These are phyloP conservation scores for Phoxinus dragarum DNA, from an alignment of 2,797 vertebrate species.

Conservation along the genomic window DNA sequence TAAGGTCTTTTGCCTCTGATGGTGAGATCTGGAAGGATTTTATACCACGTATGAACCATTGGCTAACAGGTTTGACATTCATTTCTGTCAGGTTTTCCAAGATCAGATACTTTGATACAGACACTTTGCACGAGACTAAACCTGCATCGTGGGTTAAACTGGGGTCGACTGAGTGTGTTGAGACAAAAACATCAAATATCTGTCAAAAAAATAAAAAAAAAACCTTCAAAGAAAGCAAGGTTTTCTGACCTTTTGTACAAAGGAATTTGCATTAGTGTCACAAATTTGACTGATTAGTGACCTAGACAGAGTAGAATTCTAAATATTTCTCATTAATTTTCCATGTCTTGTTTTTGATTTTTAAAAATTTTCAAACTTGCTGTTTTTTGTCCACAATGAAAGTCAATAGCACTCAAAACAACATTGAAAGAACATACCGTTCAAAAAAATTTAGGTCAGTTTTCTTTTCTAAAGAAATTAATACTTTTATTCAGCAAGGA, in stretches of 20 bases:
- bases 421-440: background rate
- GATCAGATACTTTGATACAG: conserved; percentile 5
- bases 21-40: conserved; percentile 21
- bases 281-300: background rate
- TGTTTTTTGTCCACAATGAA: background rate
- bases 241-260: conserved; percentile 18
- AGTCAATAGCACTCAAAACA: background rate
- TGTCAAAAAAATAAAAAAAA: background rate
- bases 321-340: background rate
- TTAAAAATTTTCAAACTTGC: background rate
- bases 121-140: background rate
- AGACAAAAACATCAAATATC: conserved; percentile 16
- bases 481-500: background rate
- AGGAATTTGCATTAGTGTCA: background rate
- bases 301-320: background rate
- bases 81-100: conserved; percentile 3
- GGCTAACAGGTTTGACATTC: background rate
- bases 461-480: background rate
- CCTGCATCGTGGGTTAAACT: background rate
- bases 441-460: background rate
- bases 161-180: background rate
- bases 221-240: background rate
- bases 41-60: conserved; percentile 5
- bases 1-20: conserved; percentile 17
- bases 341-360: background rate